phyloP scores from a whole-genome alignment of 2,888 invertebrate genomes.

The Rhorus exstirpatorius region DNA sequence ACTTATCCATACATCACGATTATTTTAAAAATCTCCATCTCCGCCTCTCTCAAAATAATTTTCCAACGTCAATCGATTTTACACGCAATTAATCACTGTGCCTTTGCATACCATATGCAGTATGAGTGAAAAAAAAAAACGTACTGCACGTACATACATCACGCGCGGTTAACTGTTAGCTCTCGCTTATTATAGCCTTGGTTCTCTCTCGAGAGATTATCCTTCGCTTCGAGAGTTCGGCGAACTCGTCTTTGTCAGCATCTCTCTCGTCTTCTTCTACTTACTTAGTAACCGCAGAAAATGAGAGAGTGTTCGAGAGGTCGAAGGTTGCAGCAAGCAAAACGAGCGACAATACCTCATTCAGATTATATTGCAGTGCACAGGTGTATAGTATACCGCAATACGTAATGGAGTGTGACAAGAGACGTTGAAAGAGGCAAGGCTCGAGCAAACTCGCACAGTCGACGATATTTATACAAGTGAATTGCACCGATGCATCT shows the following conservation, averaged over 20 bases:
- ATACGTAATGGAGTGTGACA: slow-evolving; percentile 44
- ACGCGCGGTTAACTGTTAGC: slow-evolving; percentile 2
- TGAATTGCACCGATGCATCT: slow-evolving; percentile 57
- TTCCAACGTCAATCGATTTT: neutral
- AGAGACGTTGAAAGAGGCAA: slow-evolving; percentile 31
- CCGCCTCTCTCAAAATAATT: neutral
- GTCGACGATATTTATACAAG: slow-evolving; percentile 63
- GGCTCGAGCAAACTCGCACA: slow-evolving; percentile 57
- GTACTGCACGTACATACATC: neutral
- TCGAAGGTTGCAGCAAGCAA: slow-evolving; percentile 46
- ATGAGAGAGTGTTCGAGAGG: slow-evolving; percentile 38
- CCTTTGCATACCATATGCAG: neutral
- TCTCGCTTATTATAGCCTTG: slow-evolving; percentile 26
- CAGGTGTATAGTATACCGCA: slow-evolving; percentile 38
- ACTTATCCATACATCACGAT: no score
- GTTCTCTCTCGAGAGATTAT: slow-evolving; percentile 47
- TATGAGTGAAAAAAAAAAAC: slow-evolving; percentile 2
- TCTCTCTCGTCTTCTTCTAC: slow-evolving; percentile 41
- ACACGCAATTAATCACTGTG: slow-evolving; percentile 26
- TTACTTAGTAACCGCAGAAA: neutral
- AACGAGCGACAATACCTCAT: slow-evolving; percentile 28
- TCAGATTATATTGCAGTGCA: slow-evolving; percentile 39
- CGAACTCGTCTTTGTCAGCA: slow-evolving; percentile 56
- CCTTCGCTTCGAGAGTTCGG: slow-evolving; percentile 51
- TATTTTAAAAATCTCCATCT: neutral